A percentile compares a stretch with the other conserved stretches of the same genome.
phyloP scores from a whole-genome alignment of 2,797 vertebrate genomes.

The Lepus oiostolus region DNA sequence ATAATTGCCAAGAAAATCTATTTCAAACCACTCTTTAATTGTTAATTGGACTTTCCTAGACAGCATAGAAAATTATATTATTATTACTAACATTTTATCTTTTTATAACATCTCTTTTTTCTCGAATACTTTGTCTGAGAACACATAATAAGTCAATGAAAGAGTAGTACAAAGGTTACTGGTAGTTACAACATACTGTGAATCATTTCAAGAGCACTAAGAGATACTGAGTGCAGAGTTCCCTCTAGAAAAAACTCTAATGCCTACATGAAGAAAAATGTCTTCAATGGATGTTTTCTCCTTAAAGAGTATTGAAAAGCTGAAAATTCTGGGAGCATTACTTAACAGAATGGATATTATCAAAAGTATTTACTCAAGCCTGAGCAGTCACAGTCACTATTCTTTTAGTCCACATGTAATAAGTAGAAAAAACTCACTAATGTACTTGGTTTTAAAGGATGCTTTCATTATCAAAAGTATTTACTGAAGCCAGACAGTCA shows the following conservation, averaged over 20 bases:
- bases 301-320: not conserved
- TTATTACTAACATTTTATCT: conserved; percentile 72
- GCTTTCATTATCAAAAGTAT: not conserved
- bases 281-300: conserved; percentile 43
- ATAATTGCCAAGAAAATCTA: conserved; percentile 72
- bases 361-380: not conserved
- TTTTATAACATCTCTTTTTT: conserved; percentile 68
- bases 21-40: conserved; percentile 78
- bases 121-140: conserved; percentile 68
- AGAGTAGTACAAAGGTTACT: conserved; percentile 69
- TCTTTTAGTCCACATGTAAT: not conserved
- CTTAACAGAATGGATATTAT: not conserved
- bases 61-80: conserved; percentile 80
- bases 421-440: not conserved
- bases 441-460: no score
- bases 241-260: conserved; percentile 74
- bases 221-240: conserved; percentile 55
- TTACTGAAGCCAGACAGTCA: not conserved
- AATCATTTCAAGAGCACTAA: conserved; percentile 77
- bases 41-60: conserved; percentile 80
- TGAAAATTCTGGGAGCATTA: not conserved
- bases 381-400: not conserved
- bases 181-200: conserved; percentile 45
- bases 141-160: conserved; percentile 65
- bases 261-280: conserved; percentile 31